Base-by-base conservation (phyloP, 2,888 invertebrate species). In the Caenorhabditis becei region DNA sequence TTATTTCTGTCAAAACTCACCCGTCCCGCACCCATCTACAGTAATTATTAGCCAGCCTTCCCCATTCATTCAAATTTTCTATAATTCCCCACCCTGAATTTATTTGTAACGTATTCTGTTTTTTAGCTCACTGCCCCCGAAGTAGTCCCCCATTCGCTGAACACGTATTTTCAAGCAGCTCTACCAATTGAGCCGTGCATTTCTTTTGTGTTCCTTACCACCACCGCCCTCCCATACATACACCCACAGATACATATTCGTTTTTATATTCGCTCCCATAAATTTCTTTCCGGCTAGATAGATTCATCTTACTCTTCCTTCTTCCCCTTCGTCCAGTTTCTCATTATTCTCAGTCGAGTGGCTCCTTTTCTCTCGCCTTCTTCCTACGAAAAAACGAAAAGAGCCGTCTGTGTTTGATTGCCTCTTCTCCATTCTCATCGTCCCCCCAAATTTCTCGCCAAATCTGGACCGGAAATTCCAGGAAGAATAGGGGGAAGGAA, bases 391-490 rank as follows among this genome's bases (percentile, higher is more conserved):
- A 66, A n/a, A 53, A 56, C 41, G 47, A 70, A 24, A 24, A 24
- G 59, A 58, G 70, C 59, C 69, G 69, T 56, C 59, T 49, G 32
- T n/a, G n/a, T 58, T 63, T 49, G 63, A 63, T 72, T 63, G 58
- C 72, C 35, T 62, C 44, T 72, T 47, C 56, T 47, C 41, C 41
- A 32, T 54, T 65, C 41, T 20, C n/a, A n/a, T n/a, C n/a, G n/a
- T n/a, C n/a, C n/a, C 35, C 66, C n/a, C 49, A 26, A 26, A 54
- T 44, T 54, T 59, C 24, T 28, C 51, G 32, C 54, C 4, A 72
- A 72, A 72, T 72, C 72, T 72, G 72, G 58, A 72, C 62, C 71
- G 62, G 71, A 62, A 71, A 54, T 62, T 59, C 51, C 24, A 61
- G 47, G 49, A 67, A 28, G 53, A 28, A 47, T 4, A 20, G 49